phyloP scores from a whole-genome alignment of 2,888 invertebrate species.

The Spodoptera littoralis region DNA sequence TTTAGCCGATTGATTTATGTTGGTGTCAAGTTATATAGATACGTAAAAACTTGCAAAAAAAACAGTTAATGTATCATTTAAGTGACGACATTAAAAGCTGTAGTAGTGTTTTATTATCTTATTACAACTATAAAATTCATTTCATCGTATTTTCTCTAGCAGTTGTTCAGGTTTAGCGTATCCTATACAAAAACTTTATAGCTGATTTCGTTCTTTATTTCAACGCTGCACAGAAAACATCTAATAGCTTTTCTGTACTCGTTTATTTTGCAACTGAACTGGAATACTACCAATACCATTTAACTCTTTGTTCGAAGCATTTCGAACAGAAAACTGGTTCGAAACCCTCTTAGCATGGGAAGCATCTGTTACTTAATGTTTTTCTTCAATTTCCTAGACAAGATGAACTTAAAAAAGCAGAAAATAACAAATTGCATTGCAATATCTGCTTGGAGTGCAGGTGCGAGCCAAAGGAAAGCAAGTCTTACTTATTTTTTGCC shows the following conservation, averaged over 20 bases:
- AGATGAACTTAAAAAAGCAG: slow-evolving; percentile 12
- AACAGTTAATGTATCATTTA: no score
- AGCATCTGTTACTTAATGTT: slow-evolving; percentile 42
- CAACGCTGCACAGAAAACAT: background rate
- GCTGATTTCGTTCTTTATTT: background rate
- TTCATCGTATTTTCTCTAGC: no score
- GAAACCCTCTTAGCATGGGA: slow-evolving; percentile 13
- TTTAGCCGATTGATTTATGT: no score
- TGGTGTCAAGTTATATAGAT: no score
- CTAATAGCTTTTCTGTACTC: background rate
- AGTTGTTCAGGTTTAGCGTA: no score
- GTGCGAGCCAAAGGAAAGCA: slow-evolving; percentile 23
- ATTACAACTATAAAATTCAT: background rate
- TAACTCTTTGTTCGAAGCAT: slow-evolving; percentile 14
- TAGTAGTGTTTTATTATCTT: background rate
- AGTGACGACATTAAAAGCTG: no score
- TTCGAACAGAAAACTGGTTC: slow-evolving; percentile 17
- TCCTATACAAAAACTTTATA: background rate
- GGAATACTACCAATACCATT: slow-evolving; percentile 14
- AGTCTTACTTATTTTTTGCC: slow-evolving; percentile 17
- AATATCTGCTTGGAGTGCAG: slow-evolving; percentile 29
- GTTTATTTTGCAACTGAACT: slow-evolving; percentile 6
- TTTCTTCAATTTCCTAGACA: slow-evolving; percentile 32
- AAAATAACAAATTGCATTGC: slow-evolving; percentile 25
- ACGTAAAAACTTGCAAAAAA: no score